Evolutionary conservation across 1,140 invertebrate species (phyloP).

Genomic region (Yoshiicerus persimilis): DNA sequence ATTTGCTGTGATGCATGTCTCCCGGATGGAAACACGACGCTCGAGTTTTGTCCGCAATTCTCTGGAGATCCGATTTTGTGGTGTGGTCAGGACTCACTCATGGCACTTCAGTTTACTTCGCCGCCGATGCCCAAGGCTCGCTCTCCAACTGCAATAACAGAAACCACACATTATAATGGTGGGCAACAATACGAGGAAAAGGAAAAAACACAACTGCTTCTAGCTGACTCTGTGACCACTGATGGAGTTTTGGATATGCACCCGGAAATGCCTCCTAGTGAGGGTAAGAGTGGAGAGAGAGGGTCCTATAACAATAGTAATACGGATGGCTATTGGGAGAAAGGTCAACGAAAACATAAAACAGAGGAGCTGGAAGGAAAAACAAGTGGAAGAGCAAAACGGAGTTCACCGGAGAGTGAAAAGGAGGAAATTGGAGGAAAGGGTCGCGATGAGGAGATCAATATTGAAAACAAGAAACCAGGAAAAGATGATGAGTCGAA

Average conservation of each 20-base stretch:
- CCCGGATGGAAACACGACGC: constrained; percentile 39
- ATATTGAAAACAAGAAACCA: neutral
- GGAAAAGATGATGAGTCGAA: neutral
- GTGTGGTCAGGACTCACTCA: constrained; percentile 36
- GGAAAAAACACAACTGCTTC: neutral
- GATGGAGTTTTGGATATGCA: neutral
- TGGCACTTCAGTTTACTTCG: constrained; percentile 38
- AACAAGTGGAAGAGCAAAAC: neutral
- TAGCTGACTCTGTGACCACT: neutral
- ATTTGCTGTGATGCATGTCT: constrained; percentile 49
- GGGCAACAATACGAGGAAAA: neutral
- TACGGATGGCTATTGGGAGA: neutral
- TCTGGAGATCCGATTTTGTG: constrained; percentile 35
- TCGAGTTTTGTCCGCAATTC: constrained; percentile 48
- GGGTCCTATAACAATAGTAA: neutral
- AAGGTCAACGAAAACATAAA: neutral
- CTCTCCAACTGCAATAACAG: neutral
- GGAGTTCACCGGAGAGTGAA: neutral
- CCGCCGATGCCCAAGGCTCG: neutral
- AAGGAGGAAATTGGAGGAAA: neutral
- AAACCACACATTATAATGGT: neutral
- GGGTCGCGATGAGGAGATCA: neutral
- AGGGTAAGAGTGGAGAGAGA: neutral
- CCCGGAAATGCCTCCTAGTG: neutral
- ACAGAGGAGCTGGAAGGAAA: neutral